These are phyloP conservation scores for Tragelaphus scriptus DNA, from an alignment of 2,113 vertebrate genomes.

Conservation along the genomic window DNA sequence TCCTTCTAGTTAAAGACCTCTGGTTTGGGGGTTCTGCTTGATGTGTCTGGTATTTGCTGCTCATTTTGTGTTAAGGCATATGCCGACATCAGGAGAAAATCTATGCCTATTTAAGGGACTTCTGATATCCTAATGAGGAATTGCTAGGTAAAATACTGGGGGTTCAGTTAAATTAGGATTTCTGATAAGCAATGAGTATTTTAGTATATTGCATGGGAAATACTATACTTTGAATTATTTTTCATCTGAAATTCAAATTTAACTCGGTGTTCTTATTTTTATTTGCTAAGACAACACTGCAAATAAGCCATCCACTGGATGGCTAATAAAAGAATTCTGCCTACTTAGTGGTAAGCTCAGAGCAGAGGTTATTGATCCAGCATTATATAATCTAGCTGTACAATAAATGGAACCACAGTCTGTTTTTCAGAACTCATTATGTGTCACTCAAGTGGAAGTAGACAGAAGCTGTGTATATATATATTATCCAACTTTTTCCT, in stretches of 20 bases:
- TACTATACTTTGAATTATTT: not conserved
- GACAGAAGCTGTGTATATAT: not conserved
- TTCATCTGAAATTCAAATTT: not conserved
- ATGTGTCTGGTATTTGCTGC: not conserved
- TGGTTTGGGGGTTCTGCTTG: not conserved
- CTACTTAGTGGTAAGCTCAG: fast-evolving
- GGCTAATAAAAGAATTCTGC: not conserved
- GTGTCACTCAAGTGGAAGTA: not conserved
- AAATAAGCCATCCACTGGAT: not conserved
- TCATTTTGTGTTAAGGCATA: not conserved
- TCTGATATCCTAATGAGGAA: not conserved
- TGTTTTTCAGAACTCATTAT: not conserved
- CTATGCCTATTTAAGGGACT: not conserved
- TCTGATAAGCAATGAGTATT: not conserved
- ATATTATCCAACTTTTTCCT: not conserved
- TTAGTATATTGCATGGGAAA: not conserved
- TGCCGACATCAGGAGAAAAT: not conserved
- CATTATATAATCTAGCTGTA: not conserved
- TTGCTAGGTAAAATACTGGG: not conserved
- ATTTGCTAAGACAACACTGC: not conserved
- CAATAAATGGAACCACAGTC: not conserved
- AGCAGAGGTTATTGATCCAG: fast-evolving
- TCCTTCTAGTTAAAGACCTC: not conserved
- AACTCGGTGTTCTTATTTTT: not conserved
- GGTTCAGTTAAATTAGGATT: not conserved